Conservation (phyloP, 2,888 invertebrate species). For the Sphaeridia pumilis region DNA sequence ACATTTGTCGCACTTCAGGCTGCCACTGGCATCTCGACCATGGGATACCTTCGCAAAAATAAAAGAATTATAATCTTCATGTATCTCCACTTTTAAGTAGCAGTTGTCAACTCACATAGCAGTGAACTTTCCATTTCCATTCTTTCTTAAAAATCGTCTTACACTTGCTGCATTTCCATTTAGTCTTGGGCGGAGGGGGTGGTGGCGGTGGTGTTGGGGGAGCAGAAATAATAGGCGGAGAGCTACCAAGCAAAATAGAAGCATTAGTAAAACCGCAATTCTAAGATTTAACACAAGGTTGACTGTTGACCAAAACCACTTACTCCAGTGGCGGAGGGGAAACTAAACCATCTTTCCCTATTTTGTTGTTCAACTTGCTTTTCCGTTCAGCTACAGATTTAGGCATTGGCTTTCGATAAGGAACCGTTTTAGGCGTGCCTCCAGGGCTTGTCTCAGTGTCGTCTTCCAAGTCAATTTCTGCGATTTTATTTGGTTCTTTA, state of each 20-base stretch:
- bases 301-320: too few species aligned
- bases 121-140: neutral
- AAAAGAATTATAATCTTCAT: neutral
- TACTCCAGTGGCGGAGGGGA: too few species aligned
- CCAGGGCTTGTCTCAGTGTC: neutral
- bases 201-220: neutral
- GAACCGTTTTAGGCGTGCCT: too few species aligned
- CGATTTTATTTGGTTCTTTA: neutral
- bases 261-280: too few species aligned
- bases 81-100: too few species aligned
- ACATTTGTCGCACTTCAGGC: slow-evolving; percentile 12
- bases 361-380: too few species aligned
- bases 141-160: neutral
- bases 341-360: too few species aligned
- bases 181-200: neutral
- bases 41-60: slow-evolving; percentile 3
- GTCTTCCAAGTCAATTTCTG: slow-evolving; percentile 14
- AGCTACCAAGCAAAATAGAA: too few species aligned
- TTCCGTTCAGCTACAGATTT: too few species aligned
- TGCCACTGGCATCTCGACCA: neutral
- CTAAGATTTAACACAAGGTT: too few species aligned
- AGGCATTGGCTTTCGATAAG: too few species aligned
- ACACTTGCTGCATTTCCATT: neutral
- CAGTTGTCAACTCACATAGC: neutral
- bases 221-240: too few species aligned